Base-by-base conservation (phyloP, 2,797 vertebrate species). In the Bucorvus abyssinicus region DNA sequence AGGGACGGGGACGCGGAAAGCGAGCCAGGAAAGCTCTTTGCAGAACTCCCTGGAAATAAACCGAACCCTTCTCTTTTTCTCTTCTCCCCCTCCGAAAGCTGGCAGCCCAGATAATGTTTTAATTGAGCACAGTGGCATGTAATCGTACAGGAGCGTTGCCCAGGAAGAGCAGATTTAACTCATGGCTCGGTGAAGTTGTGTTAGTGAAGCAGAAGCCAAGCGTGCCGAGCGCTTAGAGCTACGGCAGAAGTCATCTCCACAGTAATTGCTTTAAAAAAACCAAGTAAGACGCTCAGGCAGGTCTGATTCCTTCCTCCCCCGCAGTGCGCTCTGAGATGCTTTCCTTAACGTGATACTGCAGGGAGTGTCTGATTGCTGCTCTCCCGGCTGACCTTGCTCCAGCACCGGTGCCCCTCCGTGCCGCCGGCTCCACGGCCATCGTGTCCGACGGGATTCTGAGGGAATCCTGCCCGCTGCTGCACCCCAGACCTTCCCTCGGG, bases 21-120 rank as follows among this genome's bases (percentile, higher is more conserved):
- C 0, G 87, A 95, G 96, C 96, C 97, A 95, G 81, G 84, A 90
- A 20, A 42, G 89, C 95, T 94, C 87, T 95, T 64, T 96, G 89
- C 77, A 61, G 82, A 50, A 64, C 78, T 76, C 70, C 7, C 0
- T 60, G 82, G 42, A 74, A 95, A 94, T 83, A 69, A 67, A 89
- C 26, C 0, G 1, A 40, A 34, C 65, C 78, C 84, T 74, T 59
- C 47, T 63, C 68, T 42, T 27, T 19, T 18, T 16, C 64, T 67
- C 29, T 73, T 59, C 74, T 40, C 42, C 69, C 60, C 30, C 56
- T 74, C 65, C 32, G n/a, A 14, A 60, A 84, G 80, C 95, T 84
- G 92, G 73, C 92, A 86, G 95, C 79, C 73, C 21, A 10, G 93
- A 47, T 50, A 73, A 82, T 18, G 29, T 12, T 94, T 68, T 67